Percentiles rank a stretch among this genome's conserved stretches.
These are phyloP conservation scores for Petroica traversi DNA, from an alignment of 2,113 vertebrate species.

Conservation along the genomic window DNA sequence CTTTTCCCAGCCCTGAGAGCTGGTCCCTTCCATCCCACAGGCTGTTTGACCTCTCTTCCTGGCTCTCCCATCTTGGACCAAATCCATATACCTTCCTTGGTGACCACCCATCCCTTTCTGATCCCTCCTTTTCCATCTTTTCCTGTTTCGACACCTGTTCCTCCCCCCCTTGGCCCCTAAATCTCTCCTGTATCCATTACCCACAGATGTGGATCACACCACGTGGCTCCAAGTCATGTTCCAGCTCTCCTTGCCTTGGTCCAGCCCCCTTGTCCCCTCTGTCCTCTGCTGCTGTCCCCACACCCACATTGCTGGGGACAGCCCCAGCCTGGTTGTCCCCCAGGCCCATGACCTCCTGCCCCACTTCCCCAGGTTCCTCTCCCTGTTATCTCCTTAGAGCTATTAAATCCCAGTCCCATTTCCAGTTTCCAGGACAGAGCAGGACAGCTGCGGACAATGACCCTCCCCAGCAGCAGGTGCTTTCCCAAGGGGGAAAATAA, in stretches of 20 bases:
- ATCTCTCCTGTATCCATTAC: background rate
- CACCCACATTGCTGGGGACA: rapidly evolving
- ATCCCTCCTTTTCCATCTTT: background rate
- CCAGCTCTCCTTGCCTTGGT: background rate
- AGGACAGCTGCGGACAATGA: background rate
- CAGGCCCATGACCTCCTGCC: background rate
- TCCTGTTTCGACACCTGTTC: background rate
- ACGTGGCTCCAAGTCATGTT: background rate
- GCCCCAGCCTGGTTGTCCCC: background rate
- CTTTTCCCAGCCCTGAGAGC: background rate
- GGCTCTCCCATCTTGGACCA: background rate
- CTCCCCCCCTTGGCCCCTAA: background rate
- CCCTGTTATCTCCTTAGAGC: background rate
- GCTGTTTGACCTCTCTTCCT: background rate
- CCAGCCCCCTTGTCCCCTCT: background rate
- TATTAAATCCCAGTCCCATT: background rate
- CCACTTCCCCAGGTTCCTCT: background rate
- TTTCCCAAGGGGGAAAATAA: background rate
- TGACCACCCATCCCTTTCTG: background rate
- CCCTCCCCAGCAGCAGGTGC: background rate
- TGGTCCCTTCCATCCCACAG: background rate
- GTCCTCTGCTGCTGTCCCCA: background rate
- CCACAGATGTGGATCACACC: background rate
- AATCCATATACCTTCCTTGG: background rate
- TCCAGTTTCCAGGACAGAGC: background rate